Evolutionary conservation across 2,888 invertebrate genomes (phyloP), one percentile per base, ranked within the genome.

Genomic region (Kuschelorhynchus macadamiae): DNA sequence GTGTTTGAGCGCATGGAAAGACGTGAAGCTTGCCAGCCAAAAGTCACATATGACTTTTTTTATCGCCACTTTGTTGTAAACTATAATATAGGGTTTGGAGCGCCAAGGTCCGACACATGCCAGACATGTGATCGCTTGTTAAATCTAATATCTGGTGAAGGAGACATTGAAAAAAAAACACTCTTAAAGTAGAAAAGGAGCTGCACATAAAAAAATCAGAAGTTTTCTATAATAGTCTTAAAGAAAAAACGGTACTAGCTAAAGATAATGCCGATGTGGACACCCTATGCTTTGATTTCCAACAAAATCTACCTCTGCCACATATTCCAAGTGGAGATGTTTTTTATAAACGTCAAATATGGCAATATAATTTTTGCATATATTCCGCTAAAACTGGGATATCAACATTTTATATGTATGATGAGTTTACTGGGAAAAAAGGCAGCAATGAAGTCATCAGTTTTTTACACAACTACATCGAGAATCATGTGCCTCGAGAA

Each of bases 21-120:
- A 11, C 2, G 11, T 17, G 17, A 56, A 39, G 17, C 57, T 7
- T 59, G 63, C 12, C 36, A 47, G 8, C 64, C 69, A 18, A 36
- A 18, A 60, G 56, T 69, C 1, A 60, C 47, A 9, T 69, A 69
- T 50, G 64, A 69, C 25, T 69, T 55, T 39, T 69, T 60, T 60
- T 25, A 25, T 25, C 25, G 25, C 7, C 25, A 7, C 25, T 25
- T 25, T 25, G 3, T 3, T 7, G 7, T 11, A 14, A 64, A 69
- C 9, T 44, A 50, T 41, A 62, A 67, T 18, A 18, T 67, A 4
- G 36, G 42, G 30, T 67, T 67, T 21, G 63, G 63, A 36, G 18
- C 42, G 52, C 53, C 46, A 2, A 53, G 61, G 18, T 49, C 66
- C 39, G 66, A 67, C 36, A 60, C 61, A 7, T 67, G 61, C 41